These are phyloP conservation scores for Ptilonorhynchus violaceus DNA, from an alignment of 2,113 vertebrate genomes.

Conservation along the genomic window DNA sequence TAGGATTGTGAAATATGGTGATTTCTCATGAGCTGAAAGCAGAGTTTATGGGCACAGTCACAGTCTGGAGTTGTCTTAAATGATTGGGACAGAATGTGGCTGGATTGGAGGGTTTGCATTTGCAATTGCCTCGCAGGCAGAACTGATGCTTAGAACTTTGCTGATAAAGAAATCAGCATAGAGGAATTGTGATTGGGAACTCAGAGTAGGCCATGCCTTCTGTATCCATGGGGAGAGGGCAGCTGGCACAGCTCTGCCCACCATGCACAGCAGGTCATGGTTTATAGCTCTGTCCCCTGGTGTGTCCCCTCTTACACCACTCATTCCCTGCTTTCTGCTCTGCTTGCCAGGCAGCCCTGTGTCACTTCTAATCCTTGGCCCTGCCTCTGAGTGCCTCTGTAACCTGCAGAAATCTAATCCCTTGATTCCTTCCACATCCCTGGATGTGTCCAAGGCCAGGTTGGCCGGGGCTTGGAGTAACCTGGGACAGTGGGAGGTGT, in stretches of 20 bases:
- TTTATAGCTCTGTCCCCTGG: not conserved
- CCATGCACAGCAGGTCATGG: not conserved
- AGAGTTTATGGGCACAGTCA: not conserved
- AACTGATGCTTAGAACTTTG: not conserved
- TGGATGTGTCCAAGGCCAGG: not conserved
- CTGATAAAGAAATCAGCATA: not conserved
- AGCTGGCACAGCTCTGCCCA: not conserved
- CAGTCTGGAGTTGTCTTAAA: not conserved
- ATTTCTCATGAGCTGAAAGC: not conserved
- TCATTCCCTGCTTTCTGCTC: not conserved
- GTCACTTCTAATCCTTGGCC: not conserved
- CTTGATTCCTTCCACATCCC: not conserved
- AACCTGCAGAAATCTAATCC: not conserved
- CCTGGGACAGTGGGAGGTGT: not conserved
- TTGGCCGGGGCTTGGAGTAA: accelerated
- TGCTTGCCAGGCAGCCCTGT: not conserved
- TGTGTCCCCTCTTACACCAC: accelerated
- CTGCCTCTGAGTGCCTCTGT: not conserved
- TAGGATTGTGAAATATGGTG: not conserved
- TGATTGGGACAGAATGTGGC: not conserved
- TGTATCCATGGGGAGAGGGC: not conserved
- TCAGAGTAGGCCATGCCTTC: not conserved
- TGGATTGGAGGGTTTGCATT: not conserved
- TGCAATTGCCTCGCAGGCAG: not conserved
- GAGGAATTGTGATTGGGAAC: not conserved